Evolutionary conservation across 2,888 invertebrate genomes (phyloP).

Genomic region (Trissolcus japonicus): DNA sequence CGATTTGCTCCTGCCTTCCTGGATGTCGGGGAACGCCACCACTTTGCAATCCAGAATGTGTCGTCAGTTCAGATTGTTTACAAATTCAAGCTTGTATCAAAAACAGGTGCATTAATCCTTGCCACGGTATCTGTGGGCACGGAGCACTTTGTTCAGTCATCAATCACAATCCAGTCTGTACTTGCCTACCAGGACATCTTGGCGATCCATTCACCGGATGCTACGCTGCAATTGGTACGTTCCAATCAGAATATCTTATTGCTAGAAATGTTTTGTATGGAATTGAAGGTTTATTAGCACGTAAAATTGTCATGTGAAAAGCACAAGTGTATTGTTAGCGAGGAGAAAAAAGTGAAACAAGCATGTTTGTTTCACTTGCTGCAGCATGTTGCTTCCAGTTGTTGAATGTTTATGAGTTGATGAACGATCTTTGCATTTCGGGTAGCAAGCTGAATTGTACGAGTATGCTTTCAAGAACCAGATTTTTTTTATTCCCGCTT

Average conservation of each 20-base stretch:
- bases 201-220: conserved; percentile 90
- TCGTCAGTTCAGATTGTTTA: conserved; percentile 88
- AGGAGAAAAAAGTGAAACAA: neutral
- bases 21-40: conserved; percentile 87
- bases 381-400: neutral
- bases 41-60: conserved; percentile 90
- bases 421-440: too few species aligned
- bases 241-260: neutral
- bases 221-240: conserved; percentile 60
- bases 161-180: conserved; percentile 91
- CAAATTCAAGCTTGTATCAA: conserved; percentile 88
- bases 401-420: too few species aligned
- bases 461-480: too few species aligned
- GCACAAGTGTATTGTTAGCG: conserved; percentile 5
- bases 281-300: too few species aligned
- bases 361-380: neutral
- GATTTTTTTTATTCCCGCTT: neutral
- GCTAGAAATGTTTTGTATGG: neutral
- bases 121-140: conserved; percentile 87
- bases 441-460: too few species aligned
- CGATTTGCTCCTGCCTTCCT: conserved; percentile 80
- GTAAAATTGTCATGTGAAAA: conserved; percentile 7
- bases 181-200: conserved; percentile 84
- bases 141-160: conserved; percentile 87
- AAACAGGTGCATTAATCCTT: conserved; percentile 89